Base-by-base conservation (phyloP, 1,140 invertebrate species). In the Cherax destructor region DNA sequence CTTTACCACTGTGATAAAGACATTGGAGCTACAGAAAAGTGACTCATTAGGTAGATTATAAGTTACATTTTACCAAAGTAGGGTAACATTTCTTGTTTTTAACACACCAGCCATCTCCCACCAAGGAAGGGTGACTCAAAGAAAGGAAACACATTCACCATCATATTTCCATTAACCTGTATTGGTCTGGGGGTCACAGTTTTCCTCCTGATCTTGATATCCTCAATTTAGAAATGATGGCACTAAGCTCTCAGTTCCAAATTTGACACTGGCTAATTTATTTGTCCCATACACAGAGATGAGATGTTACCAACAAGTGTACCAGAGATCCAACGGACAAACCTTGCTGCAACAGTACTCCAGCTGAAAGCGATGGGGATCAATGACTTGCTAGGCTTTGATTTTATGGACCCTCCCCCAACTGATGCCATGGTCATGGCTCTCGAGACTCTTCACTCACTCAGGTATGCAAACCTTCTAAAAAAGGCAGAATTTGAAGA, bases 311-410 rank as follows among this genome's bases (percentile, higher is more conserved):
- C 99, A 0, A 99, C 98, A 0, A 98, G 98, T 9, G 98, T 99
- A n/a, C 99, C 99, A 0, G 99, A 99, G 95, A 99, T 99, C 94
- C 99, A 99, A 94, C 96, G 99, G 59, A 99, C 99, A 0, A 99
- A 99, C 96, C 95, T 99, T 86, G 99, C 99, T 4, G 98, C 97
- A 4, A 99, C 99, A 0, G 98, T 97, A 21, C 94, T 99, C 5
- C 98, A 99, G 93, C 94, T 99, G 1, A 99, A 99, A 95, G 99
- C 99, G 0, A 99, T 99, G 99, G 99, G 99, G 9, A 99, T 99
- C 81, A 99, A 99, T 95, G 99, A 99, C 95, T 95, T 99, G n/a
- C 95, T 99, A n/a, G 97, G 99, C 94, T 99, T 99, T 95, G 99
- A 99, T 95, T 99, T 99, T 95, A 99, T 99, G 99, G 99, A 99